Evolutionary conservation across 2,797 vertebrate genomes (phyloP).

Genomic region (Odontamblyopus rebecca): DNA sequence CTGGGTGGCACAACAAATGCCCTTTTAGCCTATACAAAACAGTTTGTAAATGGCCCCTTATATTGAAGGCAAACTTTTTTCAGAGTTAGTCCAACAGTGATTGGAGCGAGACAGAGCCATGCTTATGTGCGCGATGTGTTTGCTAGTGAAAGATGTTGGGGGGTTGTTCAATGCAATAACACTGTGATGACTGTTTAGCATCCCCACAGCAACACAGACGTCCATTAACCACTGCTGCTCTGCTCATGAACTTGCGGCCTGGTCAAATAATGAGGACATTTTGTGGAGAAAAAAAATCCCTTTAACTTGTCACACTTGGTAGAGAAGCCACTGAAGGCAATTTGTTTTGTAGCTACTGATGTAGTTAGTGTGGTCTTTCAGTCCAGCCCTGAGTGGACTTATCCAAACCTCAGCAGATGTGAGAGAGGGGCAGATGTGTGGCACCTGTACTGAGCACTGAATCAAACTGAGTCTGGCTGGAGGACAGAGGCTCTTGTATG

Average conservation of each 20-base stretch:
- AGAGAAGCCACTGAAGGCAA: slow-evolving; percentile 53
- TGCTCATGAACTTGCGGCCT: slow-evolving; percentile 68
- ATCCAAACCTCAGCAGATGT: slow-evolving; percentile 48
- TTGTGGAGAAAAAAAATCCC: slow-evolving; percentile 50
- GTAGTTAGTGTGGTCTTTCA: slow-evolving; percentile 42
- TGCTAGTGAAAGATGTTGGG: slow-evolving; percentile 67
- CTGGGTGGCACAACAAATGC: slow-evolving; percentile 56
- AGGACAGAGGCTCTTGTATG: slow-evolving; percentile 69
- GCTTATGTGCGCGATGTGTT: slow-evolving; percentile 72
- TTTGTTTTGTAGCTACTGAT: slow-evolving; percentile 36
- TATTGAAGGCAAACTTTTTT: slow-evolving; percentile 57
- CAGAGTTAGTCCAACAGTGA: slow-evolving; percentile 66
- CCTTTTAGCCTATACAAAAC: slow-evolving; percentile 58
- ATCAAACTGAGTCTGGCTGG: slow-evolving; percentile 36
- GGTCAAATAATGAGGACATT: slow-evolving; percentile 67
- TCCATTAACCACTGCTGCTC: slow-evolving; percentile 66
- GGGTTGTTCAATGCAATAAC: slow-evolving; percentile 61
- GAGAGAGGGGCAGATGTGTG: slow-evolving; percentile 64
- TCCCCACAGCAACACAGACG: slow-evolving; percentile 61
- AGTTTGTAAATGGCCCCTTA: slow-evolving; percentile 60
- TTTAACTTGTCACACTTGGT: slow-evolving; percentile 50
- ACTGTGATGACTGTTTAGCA: slow-evolving; percentile 70
- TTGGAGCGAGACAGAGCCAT: slow-evolving; percentile 65
- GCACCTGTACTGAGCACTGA: slow-evolving; percentile 71
- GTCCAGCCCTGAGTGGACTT: slow-evolving; percentile 38